Evolutionary conservation across 2,797 vertebrate species (phyloP), one percentile per base, ranked within the genome.

Genomic region (Argentina silus): DNA sequence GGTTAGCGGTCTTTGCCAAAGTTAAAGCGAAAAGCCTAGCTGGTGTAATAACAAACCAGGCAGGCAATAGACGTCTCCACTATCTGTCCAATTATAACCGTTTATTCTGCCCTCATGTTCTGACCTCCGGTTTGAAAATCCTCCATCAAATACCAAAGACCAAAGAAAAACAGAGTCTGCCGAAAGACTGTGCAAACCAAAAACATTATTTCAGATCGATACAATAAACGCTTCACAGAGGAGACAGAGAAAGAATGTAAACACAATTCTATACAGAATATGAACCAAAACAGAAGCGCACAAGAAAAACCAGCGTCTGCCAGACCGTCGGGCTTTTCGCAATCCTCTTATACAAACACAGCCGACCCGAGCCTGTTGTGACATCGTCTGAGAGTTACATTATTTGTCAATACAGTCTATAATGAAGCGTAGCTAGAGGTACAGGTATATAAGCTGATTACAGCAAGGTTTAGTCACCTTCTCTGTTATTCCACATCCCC

Each of bases 371-470:
- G 51, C 74, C 63, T 14, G 64, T 17, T 53, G 71, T 55, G 50
- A 19, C 5, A 3, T 9, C 36, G 45, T 67, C 69, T 44, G 56
- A 59, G 66, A 81, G 81, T 69, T 0, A 76, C 51, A 53, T 53
- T 53, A 17, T 53, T n/a, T 68, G 64, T 75, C 63, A 76, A 74
- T 74, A 68, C 74, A 56, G 67, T 72, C 67, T 78, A 80, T 80
- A 78, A 84, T 69, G 65, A 70, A 73, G 72, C 21, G 15, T 62
- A 64, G 6, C 55, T 19, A 61, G 15, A 53, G 51, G 51, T 51
- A n/a, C 14, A 53, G 51, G 51, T 51, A n/a, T 3, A 53, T 71
- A 77, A 80, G 81, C 74, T 75, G 69, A 86, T 80, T 68, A 79
- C 56, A 42, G 15, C 47, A 67, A 36, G 55, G 64, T 79, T 79